These are phyloP conservation scores for Drosophila takahashii DNA, from an alignment of 1,140 invertebrate genomes.

Conservation along the genomic window DNA sequence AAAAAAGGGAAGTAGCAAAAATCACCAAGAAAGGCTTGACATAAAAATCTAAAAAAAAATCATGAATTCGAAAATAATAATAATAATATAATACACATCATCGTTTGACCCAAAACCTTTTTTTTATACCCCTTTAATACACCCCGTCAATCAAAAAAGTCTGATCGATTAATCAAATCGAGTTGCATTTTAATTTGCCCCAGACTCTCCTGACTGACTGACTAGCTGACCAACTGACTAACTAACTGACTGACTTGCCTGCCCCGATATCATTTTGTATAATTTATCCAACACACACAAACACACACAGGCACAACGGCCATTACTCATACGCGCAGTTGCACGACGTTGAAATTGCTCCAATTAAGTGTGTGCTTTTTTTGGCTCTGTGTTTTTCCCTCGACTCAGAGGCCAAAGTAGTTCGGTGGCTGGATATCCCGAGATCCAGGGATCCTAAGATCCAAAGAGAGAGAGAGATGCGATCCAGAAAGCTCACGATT, in stretches of 20 bases:
- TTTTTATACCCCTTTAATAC: not conserved
- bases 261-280: constrained; percentile 74
- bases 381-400: constrained; percentile 1
- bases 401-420: constrained; percentile 44
- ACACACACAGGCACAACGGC: constrained; percentile 13
- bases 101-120: not conserved
- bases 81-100: not conserved
- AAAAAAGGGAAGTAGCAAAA: too few species aligned
- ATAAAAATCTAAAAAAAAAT: too few species aligned
- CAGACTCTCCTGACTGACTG: constrained; percentile 37
- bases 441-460: not conserved
- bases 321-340: constrained; percentile 76
- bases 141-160: constrained; percentile 4
- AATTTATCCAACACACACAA: constrained; percentile 66
- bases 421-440: constrained; percentile 46
- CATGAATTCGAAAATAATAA: too few species aligned
- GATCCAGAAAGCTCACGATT: constrained; percentile 42
- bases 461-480: not conserved
- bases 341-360: constrained; percentile 79
- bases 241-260: constrained; percentile 61
- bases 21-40: too few species aligned
- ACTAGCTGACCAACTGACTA: constrained; percentile 36
- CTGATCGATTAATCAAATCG: constrained; percentile 75
- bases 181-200: constrained; percentile 61
- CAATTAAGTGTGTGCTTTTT: constrained; percentile 65